A percentile compares a stretch with the other conserved stretches of the same genome.
These are phyloP conservation scores for Sebastes ruberrimus DNA, from an alignment of 2,797 vertebrate genomes.

Conservation along the genomic window DNA sequence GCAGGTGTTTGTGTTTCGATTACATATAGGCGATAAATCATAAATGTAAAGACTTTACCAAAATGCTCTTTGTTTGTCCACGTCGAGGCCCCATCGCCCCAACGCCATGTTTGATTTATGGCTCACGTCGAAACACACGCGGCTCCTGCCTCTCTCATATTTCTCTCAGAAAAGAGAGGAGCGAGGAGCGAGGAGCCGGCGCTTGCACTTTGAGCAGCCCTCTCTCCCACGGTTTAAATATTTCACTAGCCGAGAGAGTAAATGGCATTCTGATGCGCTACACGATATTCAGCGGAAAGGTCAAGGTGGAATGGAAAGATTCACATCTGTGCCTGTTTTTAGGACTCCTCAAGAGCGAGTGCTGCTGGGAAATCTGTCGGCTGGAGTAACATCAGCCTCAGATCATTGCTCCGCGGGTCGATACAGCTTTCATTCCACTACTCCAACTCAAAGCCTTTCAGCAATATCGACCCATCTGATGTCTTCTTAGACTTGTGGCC, in stretches of 20 bases:
- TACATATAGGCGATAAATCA: slow-evolving; percentile 30
- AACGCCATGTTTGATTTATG: slow-evolving; percentile 66
- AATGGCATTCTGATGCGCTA: slow-evolving; percentile 71
- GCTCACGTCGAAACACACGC: slow-evolving; percentile 37
- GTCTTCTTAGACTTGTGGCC: slow-evolving; percentile 28
- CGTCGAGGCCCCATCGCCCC: slow-evolving; percentile 7
- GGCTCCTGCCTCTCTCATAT: slow-evolving; percentile 37
- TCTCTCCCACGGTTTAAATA: slow-evolving; percentile 74
- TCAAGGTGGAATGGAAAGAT: slow-evolving; percentile 77
- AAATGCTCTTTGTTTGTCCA: slow-evolving; percentile 49
- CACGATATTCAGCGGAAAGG: slow-evolving; percentile 71
- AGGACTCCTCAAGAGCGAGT: slow-evolving; percentile 59
- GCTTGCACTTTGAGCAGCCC: slow-evolving; percentile 55
- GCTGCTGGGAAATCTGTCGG: slow-evolving; percentile 69
- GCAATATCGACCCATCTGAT: slow-evolving; percentile 38
- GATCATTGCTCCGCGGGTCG: slow-evolving; percentile 56
- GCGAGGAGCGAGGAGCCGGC: background rate
- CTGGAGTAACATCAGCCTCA: slow-evolving; percentile 57
- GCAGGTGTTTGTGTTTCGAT: slow-evolving; percentile 6
- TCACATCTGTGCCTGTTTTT: slow-evolving; percentile 64
- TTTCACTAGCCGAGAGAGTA: slow-evolving; percentile 75
- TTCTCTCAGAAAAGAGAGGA: slow-evolving; percentile 30
- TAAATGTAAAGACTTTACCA: slow-evolving; percentile 13
- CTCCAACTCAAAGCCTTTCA: slow-evolving; percentile 37
- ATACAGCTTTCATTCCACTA: slow-evolving; percentile 55